Conservation (phyloP, 2,797 vertebrate genomes). For the Vespertilio murinus region DNA sequence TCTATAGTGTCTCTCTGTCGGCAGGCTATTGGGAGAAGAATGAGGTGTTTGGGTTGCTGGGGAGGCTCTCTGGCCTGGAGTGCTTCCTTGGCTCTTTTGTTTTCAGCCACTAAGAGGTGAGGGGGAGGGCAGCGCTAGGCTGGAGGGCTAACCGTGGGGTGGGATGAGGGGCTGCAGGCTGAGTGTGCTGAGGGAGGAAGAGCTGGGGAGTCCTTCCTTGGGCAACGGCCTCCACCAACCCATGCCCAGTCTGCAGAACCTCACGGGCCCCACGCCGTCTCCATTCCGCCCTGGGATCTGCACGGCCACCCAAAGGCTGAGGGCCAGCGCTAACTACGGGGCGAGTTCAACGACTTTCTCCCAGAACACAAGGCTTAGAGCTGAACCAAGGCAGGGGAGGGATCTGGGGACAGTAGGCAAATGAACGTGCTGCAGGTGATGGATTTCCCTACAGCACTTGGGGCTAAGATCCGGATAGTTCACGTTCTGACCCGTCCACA, state of each 20-base stretch:
- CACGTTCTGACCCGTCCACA: not conserved
- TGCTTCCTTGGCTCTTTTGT: not conserved
- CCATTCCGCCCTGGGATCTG: not conserved
- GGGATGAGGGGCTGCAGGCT: not conserved
- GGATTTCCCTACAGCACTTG: not conserved
- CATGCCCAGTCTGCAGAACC: not conserved
- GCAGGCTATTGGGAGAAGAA: conserved; percentile 39
- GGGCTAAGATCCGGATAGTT: conserved; percentile 19
- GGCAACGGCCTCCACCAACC: not conserved
- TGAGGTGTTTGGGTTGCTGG: not conserved
- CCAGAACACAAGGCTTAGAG: not conserved
- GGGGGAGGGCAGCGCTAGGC: not conserved
- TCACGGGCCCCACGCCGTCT: not conserved
- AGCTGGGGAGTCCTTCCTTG: not conserved
- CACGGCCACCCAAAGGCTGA: not conserved
- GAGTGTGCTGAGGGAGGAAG: not conserved
- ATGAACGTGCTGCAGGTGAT: not conserved
- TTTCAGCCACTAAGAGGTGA: conserved; percentile 8
- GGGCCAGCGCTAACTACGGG: not conserved
- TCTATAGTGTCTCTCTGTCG: conserved; percentile 52
- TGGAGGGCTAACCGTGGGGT: not conserved
- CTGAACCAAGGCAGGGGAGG: not conserved
- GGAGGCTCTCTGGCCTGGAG: not conserved
- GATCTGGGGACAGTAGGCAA: not conserved
- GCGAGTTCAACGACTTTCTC: not conserved